Conservation (phyloP, 2,888 invertebrate genomes). For the Camponotus fellah region DNA sequence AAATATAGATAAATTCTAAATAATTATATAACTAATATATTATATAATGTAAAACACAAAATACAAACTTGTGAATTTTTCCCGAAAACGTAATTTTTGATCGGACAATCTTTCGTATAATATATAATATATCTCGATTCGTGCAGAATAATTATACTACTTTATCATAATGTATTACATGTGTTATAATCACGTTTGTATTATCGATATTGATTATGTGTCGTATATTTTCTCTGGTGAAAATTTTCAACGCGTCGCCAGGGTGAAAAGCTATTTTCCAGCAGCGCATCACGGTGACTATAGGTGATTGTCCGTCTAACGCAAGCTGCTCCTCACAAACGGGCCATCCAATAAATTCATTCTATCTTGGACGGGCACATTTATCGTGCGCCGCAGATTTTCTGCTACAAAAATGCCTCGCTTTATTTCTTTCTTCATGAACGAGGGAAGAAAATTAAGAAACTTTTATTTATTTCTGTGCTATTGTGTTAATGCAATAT, state of each 20-base stretch:
- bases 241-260: conserved; percentile 28
- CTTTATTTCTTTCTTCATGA: conserved; percentile 16
- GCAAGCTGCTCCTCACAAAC: conserved; percentile 51
- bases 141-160: neutral
- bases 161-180: neutral
- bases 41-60: neutral
- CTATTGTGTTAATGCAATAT: conserved; percentile 7
- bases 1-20: neutral
- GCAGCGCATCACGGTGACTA: conserved; percentile 46
- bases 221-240: neutral
- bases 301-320: conserved; percentile 51
- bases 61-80: neutral
- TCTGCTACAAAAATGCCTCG: neutral
- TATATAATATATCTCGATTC: neutral
- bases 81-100: neutral
- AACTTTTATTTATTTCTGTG: conserved; percentile 31
- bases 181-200: conserved; percentile 8
- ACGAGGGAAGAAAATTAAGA: conserved; percentile 38
- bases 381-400: conserved; percentile 53
- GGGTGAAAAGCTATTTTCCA: conserved; percentile 46
- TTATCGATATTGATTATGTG: conserved; percentile 15
- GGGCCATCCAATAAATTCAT: conserved; percentile 57
- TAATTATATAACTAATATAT: neutral
- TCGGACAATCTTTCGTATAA: neutral
- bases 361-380: conserved; percentile 53